These are phyloP conservation scores for Drosophila colorata DNA, from an alignment of 2,888 invertebrate species.

Conservation along the genomic window DNA sequence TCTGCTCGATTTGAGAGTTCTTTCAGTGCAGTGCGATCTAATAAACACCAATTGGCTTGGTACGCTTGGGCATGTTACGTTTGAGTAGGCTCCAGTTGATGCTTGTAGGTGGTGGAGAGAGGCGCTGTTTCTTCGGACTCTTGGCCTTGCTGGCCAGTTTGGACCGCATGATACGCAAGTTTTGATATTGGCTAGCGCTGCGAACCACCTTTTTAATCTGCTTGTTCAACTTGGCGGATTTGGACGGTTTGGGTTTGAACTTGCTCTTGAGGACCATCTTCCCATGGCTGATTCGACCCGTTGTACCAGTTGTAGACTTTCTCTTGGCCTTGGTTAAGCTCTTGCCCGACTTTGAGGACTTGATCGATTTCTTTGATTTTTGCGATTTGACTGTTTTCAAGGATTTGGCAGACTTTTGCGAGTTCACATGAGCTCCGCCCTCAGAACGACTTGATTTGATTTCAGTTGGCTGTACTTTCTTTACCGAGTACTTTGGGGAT, in stretches of 20 bases:
- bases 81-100: conserved; percentile 71
- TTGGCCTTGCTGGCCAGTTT: conserved; percentile 39
- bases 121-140: conserved; percentile 31
- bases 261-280: conserved; percentile 60
- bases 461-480: conserved; percentile 15
- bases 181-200: conserved; percentile 67
- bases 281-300: conserved; percentile 33
- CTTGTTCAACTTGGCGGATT: conserved; percentile 11
- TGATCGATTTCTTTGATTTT: conserved; percentile 54
- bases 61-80: conserved; percentile 53
- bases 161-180: conserved; percentile 44
- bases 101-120: conserved; percentile 37
- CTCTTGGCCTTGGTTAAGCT: conserved; percentile 22
- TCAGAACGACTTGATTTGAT: conserved; percentile 14
- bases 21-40: conserved; percentile 16
- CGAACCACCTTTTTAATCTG: conserved; percentile 40
- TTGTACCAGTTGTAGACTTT: conserved; percentile 11
- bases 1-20: too few relatives aligned
- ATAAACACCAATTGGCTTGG: conserved; percentile 15
- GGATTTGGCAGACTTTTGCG: conserved; percentile 37
- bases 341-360: conserved; percentile 48
- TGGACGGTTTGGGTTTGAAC: conserved; percentile 34
- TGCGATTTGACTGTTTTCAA: conserved; percentile 33
- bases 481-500: conserved; percentile 60
- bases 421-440: conserved; percentile 51